Conservation (phyloP, 2,797 vertebrate species). For the Coccyzus lansbergi region DNA sequence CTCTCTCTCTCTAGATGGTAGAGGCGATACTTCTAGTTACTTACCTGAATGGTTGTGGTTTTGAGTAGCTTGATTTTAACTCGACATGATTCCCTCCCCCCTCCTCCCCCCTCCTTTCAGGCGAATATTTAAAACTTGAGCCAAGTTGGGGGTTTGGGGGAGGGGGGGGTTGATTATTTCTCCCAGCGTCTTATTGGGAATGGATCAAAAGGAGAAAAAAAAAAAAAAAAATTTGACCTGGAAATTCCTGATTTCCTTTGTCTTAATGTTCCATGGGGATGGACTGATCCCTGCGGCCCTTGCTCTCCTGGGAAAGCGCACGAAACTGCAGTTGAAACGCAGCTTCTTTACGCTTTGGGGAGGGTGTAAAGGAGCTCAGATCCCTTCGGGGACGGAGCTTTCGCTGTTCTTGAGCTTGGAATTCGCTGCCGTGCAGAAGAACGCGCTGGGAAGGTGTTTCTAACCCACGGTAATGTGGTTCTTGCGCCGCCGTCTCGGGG, state of each 20-base stretch:
- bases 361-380: background rate
- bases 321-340: background rate
- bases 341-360: background rate
- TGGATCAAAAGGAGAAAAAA: constrained; percentile 44
- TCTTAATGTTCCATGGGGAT: background rate
- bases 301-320: background rate
- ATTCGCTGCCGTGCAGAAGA: background rate
- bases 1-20: constrained; percentile 70
- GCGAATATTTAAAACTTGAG: constrained; percentile 49
- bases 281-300: background rate
- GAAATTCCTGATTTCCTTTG: constrained; percentile 28
- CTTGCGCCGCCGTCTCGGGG: background rate
- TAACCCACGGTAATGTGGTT: background rate
- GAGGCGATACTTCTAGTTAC: constrained; percentile 67
- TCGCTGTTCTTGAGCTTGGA: background rate
- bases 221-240: constrained; percentile 16
- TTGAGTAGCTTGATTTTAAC: constrained; percentile 66
- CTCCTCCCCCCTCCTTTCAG: background rate
- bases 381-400: background rate
- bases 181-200: constrained; percentile 34
- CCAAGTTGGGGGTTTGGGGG: background rate
- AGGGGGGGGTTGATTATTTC: constrained; percentile 5
- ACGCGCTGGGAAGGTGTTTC: background rate
- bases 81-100: constrained; percentile 39
- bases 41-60: constrained; percentile 69